Percentiles rank a stretch among this genome's conserved stretches.
phyloP scores from a whole-genome alignment of 2,113 vertebrate species.

The Erpornis zantholeuca region DNA sequence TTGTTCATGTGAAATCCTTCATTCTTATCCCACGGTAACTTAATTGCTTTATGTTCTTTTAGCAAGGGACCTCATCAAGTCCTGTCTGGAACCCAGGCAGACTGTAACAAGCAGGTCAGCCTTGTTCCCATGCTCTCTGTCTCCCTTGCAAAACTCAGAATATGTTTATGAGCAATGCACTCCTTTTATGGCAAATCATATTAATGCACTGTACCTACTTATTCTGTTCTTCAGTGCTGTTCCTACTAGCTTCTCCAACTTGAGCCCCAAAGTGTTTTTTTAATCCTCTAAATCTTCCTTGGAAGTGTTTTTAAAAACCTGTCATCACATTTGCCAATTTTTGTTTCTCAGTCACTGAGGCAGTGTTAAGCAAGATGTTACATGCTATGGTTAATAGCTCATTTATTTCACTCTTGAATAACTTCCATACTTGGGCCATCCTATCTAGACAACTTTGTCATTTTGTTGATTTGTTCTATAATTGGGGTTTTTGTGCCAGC shows the following conservation, averaged over 20 bases:
- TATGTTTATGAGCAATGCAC: background rate
- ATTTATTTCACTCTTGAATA: conserved; percentile 23
- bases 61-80: background rate
- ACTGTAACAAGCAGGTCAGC: conserved; percentile 4
- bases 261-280: background rate
- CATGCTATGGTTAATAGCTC: conserved; percentile 24
- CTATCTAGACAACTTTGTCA: background rate
- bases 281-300: conserved; percentile 37
- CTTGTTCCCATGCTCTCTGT: conserved; percentile 27
- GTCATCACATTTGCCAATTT: conserved; percentile 30
- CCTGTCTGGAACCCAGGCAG: background rate
- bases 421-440: background rate
- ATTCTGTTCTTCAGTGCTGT: background rate
- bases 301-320: conserved; percentile 35
- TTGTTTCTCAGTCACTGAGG: background rate
- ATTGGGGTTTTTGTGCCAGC: background rate
- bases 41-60: background rate
- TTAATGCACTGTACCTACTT: background rate
- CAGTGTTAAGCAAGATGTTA: conserved; percentile 34
- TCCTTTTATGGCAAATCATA: background rate
- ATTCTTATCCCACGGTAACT: background rate
- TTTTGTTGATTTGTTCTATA: background rate
- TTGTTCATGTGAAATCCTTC: background rate
- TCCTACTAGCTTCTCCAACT: conserved; percentile 5
- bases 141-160: background rate